Conservation (phyloP, 2,113 vertebrate genomes). For the Dromaius novaehollandiae region DNA sequence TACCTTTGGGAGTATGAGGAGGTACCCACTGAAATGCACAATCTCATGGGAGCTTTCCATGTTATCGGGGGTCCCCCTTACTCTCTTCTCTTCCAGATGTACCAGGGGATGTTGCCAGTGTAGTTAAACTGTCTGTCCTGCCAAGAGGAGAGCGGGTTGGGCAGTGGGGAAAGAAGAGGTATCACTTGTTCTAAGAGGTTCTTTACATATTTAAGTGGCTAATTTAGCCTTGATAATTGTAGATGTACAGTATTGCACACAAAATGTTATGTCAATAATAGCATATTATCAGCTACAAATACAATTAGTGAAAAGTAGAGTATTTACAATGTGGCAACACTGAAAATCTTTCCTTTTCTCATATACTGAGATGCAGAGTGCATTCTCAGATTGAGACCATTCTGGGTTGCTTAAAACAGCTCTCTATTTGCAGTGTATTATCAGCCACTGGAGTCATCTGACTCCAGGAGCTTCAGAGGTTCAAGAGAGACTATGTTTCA, state of each 20-base stretch:
- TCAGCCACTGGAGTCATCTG: not conserved
- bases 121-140: not conserved
- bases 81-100: not conserved
- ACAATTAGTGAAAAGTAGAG: not conserved
- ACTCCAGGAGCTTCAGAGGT: not conserved
- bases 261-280: not conserved
- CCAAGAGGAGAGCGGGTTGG: not conserved
- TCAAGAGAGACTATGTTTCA: not conserved
- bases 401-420: no score
- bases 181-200: not conserved
- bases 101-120: not conserved
- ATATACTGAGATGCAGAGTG: not conserved
- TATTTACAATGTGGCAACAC: not conserved
- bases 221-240: not conserved
- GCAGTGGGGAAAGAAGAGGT: not conserved
- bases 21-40: not conserved
- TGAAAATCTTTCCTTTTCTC: not conserved
- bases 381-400: not conserved
- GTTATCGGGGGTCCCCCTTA: not conserved
- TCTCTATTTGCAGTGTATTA: not conserved
- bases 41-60: not conserved
- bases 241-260: not conserved
- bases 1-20: no score
- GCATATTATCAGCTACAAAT: not conserved
- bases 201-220: not conserved